Base-by-base conservation (phyloP, 2,797 vertebrate species). In the Sciurus carolinensis region DNA sequence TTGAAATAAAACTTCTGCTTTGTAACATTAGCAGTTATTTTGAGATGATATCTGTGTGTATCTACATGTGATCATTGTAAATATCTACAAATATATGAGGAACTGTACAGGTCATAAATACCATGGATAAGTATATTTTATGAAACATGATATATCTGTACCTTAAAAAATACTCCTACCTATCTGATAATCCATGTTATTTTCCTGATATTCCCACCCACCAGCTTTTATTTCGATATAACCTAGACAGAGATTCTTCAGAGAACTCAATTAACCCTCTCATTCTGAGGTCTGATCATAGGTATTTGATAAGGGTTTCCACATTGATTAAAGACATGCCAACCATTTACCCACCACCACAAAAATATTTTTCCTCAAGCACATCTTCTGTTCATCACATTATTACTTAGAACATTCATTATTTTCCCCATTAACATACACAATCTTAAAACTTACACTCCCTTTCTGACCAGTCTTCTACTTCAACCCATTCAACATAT, bases 1-100 rank as follows among this genome's bases (percentile, higher is more conserved):
- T 76, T 82, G 64, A 94, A 95, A 92, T 93, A 79, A 93, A 90
- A n/a, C 3, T 10, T 77, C 11, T 79, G 39, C 5, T 87, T 95
- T 81, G 71, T 26, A 90, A 67, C 5, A 79, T 36, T 39, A 87
- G 14, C 44, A 9, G 54, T 52, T 44, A 5, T 86, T 90, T 75
- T 64, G 33, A 87, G n/a, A 66, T 42, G 36, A 54, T 76, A 4
- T 42, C 50, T 30, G 9, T 59, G 5, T 67, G 4, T 73, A 30
- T 44, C 0, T 33, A 17, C 82, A 39, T 39, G 11, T 64, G 7
- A 66, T 39, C 11, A 75, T 33, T 75, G 50, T 57, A 84, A 83
- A 42, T 86, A 69, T 30, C 5, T 18, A 30, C 0, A 94, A 10
- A 15, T 12, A 86, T 57, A 28, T 28, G 11, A 83, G 72, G 90